phyloP scores from a whole-genome alignment of 2,113 vertebrate genomes.

The Rhipidura dahli region DNA sequence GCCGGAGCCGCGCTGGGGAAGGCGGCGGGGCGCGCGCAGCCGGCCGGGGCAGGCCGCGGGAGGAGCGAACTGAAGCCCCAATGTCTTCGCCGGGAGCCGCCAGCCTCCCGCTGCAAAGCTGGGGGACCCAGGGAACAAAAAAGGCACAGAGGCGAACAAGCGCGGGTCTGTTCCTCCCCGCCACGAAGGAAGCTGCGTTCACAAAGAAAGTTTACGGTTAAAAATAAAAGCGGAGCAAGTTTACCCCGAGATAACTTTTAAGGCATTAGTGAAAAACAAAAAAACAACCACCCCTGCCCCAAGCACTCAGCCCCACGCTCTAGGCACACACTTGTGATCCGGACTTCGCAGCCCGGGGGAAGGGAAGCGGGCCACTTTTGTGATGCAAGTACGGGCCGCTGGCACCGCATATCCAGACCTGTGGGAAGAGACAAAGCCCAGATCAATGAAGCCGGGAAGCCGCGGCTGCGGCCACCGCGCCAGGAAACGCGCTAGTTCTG shows the following conservation, averaged over 20 bases:
- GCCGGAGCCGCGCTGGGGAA: neutral
- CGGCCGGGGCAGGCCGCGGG: neutral
- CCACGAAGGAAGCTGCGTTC: neutral
- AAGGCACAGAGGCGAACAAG: conserved; percentile 47
- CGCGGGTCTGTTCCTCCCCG: conserved; percentile 14
- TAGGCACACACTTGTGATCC: neutral
- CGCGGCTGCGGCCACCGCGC: neutral
- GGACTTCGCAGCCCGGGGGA: neutral
- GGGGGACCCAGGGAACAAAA: conserved; percentile 46
- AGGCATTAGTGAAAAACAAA: neutral
- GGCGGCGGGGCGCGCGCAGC: neutral
- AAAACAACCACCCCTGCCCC: neutral
- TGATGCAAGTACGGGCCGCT: neutral
- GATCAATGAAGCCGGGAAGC: neutral
- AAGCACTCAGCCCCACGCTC: neutral
- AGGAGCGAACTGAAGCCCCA: conserved; percentile 44
- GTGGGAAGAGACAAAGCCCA: neutral
- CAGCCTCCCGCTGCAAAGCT: conserved; percentile 28
- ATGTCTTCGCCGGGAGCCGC: neutral
- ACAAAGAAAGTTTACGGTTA: conserved; percentile 49
- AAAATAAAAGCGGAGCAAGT: conserved; percentile 33
- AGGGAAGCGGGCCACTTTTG: neutral
- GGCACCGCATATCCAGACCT: neutral
- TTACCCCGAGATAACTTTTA: conserved; percentile 23
- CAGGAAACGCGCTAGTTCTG: neutral